Evolutionary conservation across 2,113 vertebrate species (phyloP).

Genomic region (Passer montanus): DNA sequence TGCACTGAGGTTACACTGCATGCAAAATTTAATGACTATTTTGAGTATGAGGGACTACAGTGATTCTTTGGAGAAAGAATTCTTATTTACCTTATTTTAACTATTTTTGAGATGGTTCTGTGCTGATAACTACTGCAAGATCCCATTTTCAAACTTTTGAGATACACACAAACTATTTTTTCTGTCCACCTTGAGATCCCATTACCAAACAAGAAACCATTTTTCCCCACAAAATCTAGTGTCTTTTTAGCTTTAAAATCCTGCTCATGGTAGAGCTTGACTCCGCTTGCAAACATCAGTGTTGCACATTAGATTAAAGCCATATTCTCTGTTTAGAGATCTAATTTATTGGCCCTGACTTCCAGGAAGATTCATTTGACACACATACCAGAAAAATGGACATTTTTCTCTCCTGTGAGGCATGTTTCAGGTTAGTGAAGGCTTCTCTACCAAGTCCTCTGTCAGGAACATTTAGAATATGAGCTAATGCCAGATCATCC

Average conservation of each 20-base stretch:
- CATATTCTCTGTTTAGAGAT: background rate
- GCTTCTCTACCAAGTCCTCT: conserved; percentile 84
- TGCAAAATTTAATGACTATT: background rate
- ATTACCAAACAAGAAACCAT: background rate
- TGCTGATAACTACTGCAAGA: background rate
- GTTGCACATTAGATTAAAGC: background rate
- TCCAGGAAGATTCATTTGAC: background rate
- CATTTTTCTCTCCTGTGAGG: conserved; percentile 75
- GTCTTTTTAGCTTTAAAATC: background rate
- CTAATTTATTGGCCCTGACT: background rate
- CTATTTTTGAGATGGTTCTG: background rate
- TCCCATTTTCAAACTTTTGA: background rate
- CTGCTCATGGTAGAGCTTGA: background rate
- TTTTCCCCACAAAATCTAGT: background rate
- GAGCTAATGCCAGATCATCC: conserved; percentile 87
- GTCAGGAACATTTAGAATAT: conserved; percentile 84
- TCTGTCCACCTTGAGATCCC: background rate
- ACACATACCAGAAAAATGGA: conserved; percentile 90
- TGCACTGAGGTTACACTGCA: background rate
- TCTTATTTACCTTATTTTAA: background rate
- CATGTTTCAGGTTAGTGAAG: conserved; percentile 88
- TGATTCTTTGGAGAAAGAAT: background rate
- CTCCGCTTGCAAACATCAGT: background rate
- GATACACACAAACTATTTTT: background rate
- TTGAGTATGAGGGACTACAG: background rate